phyloP scores from a whole-genome alignment of 2,797 vertebrate species.

The Taeniopygia guttata region DNA sequence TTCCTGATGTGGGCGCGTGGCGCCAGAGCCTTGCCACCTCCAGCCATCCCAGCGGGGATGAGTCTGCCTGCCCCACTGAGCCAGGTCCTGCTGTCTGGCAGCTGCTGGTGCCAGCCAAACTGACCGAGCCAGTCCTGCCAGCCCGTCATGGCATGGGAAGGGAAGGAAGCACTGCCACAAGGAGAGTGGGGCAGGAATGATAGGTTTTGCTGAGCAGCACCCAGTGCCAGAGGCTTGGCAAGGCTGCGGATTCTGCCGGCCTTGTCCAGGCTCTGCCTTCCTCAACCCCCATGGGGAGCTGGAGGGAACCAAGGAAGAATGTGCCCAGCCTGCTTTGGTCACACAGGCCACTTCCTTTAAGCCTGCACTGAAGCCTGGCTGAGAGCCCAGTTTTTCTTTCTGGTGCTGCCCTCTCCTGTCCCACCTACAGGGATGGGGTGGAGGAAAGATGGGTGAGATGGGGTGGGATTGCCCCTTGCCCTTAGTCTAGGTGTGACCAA shows the following conservation, averaged over 20 bases:
- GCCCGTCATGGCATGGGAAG: neutral
- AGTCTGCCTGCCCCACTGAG: neutral
- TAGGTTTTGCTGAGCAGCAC: neutral
- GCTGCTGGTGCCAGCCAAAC: neutral
- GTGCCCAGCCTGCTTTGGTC: neutral
- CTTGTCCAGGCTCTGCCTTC: neutral
- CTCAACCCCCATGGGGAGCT: neutral
- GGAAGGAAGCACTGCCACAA: rapidly evolving
- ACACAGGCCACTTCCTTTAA: neutral
- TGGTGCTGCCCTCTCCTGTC: neutral
- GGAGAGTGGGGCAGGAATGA: neutral
- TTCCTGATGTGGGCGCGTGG: neutral
- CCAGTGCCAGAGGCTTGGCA: rapidly evolving
- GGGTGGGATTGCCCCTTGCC: neutral
- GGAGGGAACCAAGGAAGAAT: neutral
- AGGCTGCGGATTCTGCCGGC: neutral
- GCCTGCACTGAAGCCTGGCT: neutral
- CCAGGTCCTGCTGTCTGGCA: neutral
- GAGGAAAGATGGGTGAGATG: neutral
- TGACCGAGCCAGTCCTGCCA: neutral
- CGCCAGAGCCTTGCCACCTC: neutral
- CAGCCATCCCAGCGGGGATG: neutral
- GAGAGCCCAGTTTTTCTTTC: neutral
- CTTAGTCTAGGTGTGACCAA: neutral
- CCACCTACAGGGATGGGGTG: rapidly evolving